These are phyloP conservation scores for Aphrophora alni DNA, from an alignment of 2,888 invertebrate genomes.

Conservation along the genomic window DNA sequence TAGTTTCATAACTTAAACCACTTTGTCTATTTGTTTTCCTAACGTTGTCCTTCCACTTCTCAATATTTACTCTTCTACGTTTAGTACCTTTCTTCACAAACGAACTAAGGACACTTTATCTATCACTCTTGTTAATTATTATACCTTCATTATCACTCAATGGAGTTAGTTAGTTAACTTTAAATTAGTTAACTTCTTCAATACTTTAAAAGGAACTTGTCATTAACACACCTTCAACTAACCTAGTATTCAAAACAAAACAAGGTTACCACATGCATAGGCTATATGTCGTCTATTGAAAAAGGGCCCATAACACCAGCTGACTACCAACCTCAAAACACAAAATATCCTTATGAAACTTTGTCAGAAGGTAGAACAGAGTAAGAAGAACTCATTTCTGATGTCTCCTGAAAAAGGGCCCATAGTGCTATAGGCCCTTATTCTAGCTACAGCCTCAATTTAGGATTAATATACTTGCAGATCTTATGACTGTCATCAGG, in stretches of 20 bases:
- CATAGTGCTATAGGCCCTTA: slow-evolving; percentile 26
- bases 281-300: background rate
- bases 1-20: slow-evolving; percentile 11
- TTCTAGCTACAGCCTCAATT: slow-evolving; percentile 16
- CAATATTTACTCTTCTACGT: slow-evolving; percentile 11
- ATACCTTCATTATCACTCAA: background rate
- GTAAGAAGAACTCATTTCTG: background rate
- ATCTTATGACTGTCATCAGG: too few relatives aligned
- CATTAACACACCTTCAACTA: background rate
- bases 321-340: slow-evolving; percentile 26
- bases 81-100: slow-evolving; percentile 8
- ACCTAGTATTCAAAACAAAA: background rate
- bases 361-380: background rate
- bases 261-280: too few relatives aligned
- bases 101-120: background rate
- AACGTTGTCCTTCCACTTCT: slow-evolving; percentile 17
- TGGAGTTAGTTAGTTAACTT: too few relatives aligned
- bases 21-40: background rate
- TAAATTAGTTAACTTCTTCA: too few relatives aligned
- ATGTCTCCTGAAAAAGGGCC: slow-evolving; percentile 4
- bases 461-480: too few relatives aligned
- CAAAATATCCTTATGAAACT: slow-evolving; percentile 9
- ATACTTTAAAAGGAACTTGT: too few relatives aligned
- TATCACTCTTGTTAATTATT: background rate
- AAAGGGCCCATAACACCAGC: slow-evolving; percentile 22